phyloP scores from a whole-genome alignment of 2,113 vertebrate genomes.

The Aythya baeri region DNA sequence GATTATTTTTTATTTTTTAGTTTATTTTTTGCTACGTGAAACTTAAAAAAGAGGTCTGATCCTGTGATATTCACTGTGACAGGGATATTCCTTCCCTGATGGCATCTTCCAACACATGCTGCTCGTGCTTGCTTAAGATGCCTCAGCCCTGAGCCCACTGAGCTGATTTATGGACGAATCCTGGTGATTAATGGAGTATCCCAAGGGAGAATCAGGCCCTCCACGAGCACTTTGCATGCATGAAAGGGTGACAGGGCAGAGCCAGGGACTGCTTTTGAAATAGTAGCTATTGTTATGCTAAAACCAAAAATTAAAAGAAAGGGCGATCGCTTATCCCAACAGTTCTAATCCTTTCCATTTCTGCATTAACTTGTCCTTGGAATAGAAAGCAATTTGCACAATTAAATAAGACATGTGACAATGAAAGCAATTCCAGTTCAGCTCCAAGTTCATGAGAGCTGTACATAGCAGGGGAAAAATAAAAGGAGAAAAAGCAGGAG shows the following conservation, averaged over 20 bases:
- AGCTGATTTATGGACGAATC: background rate
- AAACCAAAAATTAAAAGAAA: slow-evolving; percentile 39
- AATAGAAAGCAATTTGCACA: slow-evolving; percentile 49
- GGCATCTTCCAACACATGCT: background rate
- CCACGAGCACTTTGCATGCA: background rate
- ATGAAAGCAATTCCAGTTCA: slow-evolving; percentile 32
- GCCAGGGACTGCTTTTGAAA: slow-evolving; percentile 22
- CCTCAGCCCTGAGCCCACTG: background rate
- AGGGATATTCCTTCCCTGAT: background rate
- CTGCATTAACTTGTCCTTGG: slow-evolving; percentile 33
- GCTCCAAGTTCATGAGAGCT: slow-evolving; percentile 14
- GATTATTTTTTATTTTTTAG: background rate
- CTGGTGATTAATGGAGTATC: background rate
- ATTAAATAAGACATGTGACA: slow-evolving; percentile 33
- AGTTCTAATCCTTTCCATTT: slow-evolving; percentile 52
- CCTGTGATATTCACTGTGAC: background rate
- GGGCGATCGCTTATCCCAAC: background rate
- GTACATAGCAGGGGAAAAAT: background rate
- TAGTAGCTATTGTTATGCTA: slow-evolving; percentile 35
- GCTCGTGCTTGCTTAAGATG: background rate
- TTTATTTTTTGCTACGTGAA: background rate
- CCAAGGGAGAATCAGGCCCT: background rate
- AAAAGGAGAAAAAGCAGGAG: background rate
- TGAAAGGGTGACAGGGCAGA: slow-evolving; percentile 8
- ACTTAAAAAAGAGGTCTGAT: background rate